Evolutionary conservation across 2,113 vertebrate species (phyloP), one percentile per base, ranked within the genome.

Genomic region (Climacteris rufus): DNA sequence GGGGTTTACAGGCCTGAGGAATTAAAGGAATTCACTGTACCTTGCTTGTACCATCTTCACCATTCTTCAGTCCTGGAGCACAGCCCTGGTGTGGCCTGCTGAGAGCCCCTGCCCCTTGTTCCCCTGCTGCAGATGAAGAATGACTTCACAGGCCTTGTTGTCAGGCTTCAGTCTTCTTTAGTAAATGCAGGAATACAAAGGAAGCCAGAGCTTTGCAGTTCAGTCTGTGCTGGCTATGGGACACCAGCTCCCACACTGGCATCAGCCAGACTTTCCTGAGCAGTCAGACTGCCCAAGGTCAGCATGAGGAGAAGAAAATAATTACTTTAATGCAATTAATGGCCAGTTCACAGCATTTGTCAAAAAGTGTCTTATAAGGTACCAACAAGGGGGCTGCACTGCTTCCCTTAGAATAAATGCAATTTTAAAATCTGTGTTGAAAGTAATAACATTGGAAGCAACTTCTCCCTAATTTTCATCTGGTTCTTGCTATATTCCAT

Each of bases 41-140:
- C 98, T 99, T 96, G 35, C 87, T 60, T 6, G 84, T 97, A 40
- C 98, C 98, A 25, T 98, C 98, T 53, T 85, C 97, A 52, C 97
- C 75, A 4, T n/a, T 21, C 7, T 35, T 23, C 53, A 76, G 2
- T 8, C 53, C 64, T 56, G 45, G 22, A 91, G 37, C 23, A 47
- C 10, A 27, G 64, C 25, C 52, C 59, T 27, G 6, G 28, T 3
- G 8, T 27, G 40, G 15, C 18, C 60, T 75, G n/a, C 66, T 60
- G n/a, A 76, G 39, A 80, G 53, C 24, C 47, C 40, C 47, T 23
- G 35, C 4, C 3, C 35, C 9, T 60, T 49, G 15, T 33, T 76
- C 33, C 44, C 33, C 45, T 37, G 10, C 7, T n/a, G 37, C 35
- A 83, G 33, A 23, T 15, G 12, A 71, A 80, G 45, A 72, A 60